phyloP scores from a whole-genome alignment of 2,797 vertebrate genomes.

The Helarctos malayanus region DNA sequence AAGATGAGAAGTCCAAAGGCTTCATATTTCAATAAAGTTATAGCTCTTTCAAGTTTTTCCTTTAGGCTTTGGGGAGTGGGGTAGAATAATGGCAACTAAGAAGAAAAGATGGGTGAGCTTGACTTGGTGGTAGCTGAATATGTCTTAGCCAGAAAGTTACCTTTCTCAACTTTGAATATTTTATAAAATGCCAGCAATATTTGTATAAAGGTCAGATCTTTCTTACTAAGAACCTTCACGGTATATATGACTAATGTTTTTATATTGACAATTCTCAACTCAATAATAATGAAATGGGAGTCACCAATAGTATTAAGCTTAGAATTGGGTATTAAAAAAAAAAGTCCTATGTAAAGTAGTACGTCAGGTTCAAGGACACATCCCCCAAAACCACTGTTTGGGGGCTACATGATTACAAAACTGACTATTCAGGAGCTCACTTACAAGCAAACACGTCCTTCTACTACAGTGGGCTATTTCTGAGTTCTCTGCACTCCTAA shows the following conservation, averaged over 20 bases:
- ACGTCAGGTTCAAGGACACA: neutral
- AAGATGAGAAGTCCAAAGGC: neutral
- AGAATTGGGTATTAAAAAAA: neutral
- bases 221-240: conserved; percentile 16
- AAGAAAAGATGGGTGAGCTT: neutral
- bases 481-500: neutral
- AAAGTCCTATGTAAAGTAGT: neutral
- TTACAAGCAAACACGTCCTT: neutral
- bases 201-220: conserved; percentile 35
- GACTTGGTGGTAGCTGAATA: neutral
- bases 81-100: conserved; percentile 9
- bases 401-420: neutral
- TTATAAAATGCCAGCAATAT: neutral
- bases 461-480: neutral
- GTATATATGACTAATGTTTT: neutral
- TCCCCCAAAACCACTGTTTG: neutral
- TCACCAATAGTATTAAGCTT: neutral
- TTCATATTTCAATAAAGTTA: conserved; percentile 61
- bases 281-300: conserved; percentile 30
- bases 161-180: neutral
- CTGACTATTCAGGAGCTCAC: neutral
- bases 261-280: conserved; percentile 21
- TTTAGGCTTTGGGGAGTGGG: neutral
- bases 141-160: neutral
- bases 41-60: neutral